These are phyloP conservation scores for Sialis fuliginosa DNA, from an alignment of 2,888 invertebrate genomes.

Conservation along the genomic window DNA sequence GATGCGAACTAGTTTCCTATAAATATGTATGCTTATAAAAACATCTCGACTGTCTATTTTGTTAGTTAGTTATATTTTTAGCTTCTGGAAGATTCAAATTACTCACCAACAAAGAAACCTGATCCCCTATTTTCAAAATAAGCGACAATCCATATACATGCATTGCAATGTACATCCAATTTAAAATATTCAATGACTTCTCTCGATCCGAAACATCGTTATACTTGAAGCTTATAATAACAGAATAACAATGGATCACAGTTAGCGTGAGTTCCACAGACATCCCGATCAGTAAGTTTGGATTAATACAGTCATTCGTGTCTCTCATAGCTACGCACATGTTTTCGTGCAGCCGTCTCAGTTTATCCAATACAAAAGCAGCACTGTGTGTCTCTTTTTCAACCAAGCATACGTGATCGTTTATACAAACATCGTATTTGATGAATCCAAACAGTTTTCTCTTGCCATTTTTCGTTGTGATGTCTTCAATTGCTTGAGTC, in stretches of 20 bases:
- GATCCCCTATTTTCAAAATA: conserved; percentile 21
- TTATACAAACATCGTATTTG: conserved; percentile 16
- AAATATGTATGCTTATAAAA: too few relatives aligned
- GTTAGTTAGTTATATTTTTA: too few relatives aligned
- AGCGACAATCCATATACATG: conserved; percentile 21
- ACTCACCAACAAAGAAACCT: conserved; percentile 22
- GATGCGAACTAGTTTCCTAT: too few relatives aligned
- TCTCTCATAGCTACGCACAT: conserved; percentile 19
- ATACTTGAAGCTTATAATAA: conserved; percentile 21
- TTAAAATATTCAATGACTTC: conserved; percentile 19
- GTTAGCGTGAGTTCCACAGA: conserved; percentile 20
- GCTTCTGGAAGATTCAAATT: too few relatives aligned
- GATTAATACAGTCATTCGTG: conserved; percentile 20
- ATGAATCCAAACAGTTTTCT: conserved; percentile 19
- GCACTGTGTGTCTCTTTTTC: not conserved
- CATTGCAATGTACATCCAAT: conserved; percentile 19
- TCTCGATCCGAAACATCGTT: conserved; percentile 14
- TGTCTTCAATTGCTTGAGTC: conserved; percentile 19
- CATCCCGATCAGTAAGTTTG: conserved; percentile 20
- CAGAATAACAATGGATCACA: conserved; percentile 23
- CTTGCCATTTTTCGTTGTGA: conserved; percentile 18
- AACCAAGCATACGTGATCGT: conserved; percentile 13
- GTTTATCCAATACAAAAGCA: conserved; percentile 18
- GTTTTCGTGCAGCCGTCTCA: conserved; percentile 21
- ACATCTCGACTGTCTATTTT: too few relatives aligned